Conservation (phyloP, 2,888 invertebrate genomes). For the Phlogophora meticulosa region DNA sequence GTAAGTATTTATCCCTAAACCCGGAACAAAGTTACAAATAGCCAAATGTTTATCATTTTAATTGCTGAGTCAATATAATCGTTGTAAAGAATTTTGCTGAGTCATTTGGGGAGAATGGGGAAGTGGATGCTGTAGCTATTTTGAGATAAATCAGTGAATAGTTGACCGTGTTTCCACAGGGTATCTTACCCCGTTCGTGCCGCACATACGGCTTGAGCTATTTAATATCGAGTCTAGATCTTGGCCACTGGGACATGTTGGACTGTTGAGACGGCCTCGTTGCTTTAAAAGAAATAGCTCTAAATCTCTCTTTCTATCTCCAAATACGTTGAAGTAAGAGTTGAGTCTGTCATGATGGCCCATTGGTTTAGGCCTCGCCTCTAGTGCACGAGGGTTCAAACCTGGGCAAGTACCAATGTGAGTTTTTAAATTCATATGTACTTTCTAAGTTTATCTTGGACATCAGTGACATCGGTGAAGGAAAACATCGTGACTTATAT, state of each 20-base stretch:
- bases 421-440: too few species aligned
- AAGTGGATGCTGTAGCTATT: slow-evolving; percentile 3
- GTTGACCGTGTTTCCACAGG: slow-evolving; percentile 49
- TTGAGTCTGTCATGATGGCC: too few species aligned
- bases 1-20: slow-evolving; percentile 62
- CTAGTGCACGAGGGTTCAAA: too few species aligned
- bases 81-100: slow-evolving; percentile 59
- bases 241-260: slow-evolving; percentile 53
- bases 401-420: too few species aligned
- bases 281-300: slow-evolving; percentile 30
- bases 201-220: slow-evolving; percentile 40
- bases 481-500: too few species aligned
- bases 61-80: slow-evolving; percentile 66
- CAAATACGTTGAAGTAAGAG: too few species aligned
- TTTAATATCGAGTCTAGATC: slow-evolving; percentile 59
- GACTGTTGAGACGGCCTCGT: slow-evolving; percentile 31
- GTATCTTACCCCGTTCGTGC: slow-evolving; percentile 38
- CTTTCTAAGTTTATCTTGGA: too few species aligned
- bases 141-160: slow-evolving; percentile 42
- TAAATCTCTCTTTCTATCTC: too few species aligned
- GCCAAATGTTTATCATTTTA: slow-evolving; percentile 67
- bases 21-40: slow-evolving; percentile 65
- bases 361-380: too few species aligned
- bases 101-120: slow-evolving; percentile 39
- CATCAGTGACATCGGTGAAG: too few species aligned